A percentile compares a stretch with the other conserved stretches of the same genome.
These are phyloP conservation scores for Poeciliopsis occidentalis DNA, from an alignment of 2,113 vertebrate genomes.

Conservation along the genomic window DNA sequence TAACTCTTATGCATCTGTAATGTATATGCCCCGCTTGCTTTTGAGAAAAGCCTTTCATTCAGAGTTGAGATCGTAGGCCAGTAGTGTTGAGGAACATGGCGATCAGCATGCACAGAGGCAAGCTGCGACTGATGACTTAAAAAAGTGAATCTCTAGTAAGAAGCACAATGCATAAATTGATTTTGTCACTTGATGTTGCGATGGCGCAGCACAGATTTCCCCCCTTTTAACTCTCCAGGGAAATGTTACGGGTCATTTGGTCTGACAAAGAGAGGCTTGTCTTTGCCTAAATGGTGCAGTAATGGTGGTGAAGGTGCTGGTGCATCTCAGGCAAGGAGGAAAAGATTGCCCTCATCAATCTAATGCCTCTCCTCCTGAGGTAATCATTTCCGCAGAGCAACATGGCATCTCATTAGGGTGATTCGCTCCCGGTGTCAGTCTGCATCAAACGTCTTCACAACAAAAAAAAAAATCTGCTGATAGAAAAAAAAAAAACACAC, in stretches of 20 bases:
- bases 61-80: slow-evolving; percentile 7
- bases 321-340: slow-evolving; percentile 48
- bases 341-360: slow-evolving; percentile 71
- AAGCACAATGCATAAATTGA: slow-evolving; percentile 32
- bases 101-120: slow-evolving; percentile 25
- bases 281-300: slow-evolving; percentile 26
- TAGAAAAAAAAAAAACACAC: neutral
- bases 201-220: neutral
- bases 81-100: neutral
- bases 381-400: slow-evolving; percentile 68
- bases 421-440: slow-evolving; percentile 60
- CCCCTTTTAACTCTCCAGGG: slow-evolving; percentile 4
- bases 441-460: slow-evolving; percentile 54
- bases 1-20: slow-evolving; percentile 30
- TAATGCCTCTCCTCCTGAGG: slow-evolving; percentile 65
- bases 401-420: slow-evolving; percentile 70
- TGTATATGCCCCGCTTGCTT: slow-evolving; percentile 4
- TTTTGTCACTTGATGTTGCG: slow-evolving; percentile 35
- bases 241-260: slow-evolving; percentile 53
- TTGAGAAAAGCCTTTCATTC: slow-evolving; percentile 4
- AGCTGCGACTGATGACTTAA: slow-evolving; percentile 23
- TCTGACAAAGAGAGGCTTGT: slow-evolving; percentile 48
- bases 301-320: slow-evolving; percentile 22
- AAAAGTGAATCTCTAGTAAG: slow-evolving; percentile 24
- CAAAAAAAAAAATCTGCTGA: slow-evolving; percentile 18